Conservation (phyloP, 1,140 invertebrate genomes). For the Drosophila pseudoananassae region DNA sequence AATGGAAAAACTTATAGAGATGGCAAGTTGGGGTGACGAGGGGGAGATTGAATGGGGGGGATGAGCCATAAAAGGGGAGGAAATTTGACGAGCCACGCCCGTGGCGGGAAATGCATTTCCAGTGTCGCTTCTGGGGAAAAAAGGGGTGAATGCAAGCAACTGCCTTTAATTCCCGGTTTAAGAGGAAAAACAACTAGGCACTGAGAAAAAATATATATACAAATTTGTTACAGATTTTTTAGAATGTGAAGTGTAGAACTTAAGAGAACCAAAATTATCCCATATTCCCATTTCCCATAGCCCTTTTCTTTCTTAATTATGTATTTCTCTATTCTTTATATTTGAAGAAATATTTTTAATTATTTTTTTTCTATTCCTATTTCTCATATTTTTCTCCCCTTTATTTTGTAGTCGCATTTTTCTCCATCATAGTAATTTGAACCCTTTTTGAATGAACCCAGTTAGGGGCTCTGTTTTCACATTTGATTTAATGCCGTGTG, state of each 20-base stretch:
- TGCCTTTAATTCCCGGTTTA: not conserved
- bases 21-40: no score
- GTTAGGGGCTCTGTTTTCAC: not conserved
- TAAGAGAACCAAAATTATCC: no score
- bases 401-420: not conserved
- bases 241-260: no score
- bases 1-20: not conserved
- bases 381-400: not conserved
- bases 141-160: not conserved
- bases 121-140: slow-evolving; percentile 9
- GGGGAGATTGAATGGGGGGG: not conserved
- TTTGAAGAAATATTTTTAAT: no score
- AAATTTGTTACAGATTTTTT: not conserved
- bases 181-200: not conserved
- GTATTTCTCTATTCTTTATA: no score
- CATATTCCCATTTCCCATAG: no score
- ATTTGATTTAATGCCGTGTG: slow-evolving; percentile 23
- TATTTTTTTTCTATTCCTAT: no score
- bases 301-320: no score
- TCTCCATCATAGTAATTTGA: not conserved
- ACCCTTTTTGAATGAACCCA: not conserved
- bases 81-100: not conserved
- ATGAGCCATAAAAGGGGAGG: not conserved
- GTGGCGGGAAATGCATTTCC: slow-evolving; percentile 40
- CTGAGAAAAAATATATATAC: not conserved